A percentile compares a stretch with the other conserved stretches of the same genome.
phyloP scores from a whole-genome alignment of 2,797 vertebrate species.

The Fundulus diaphanus region DNA sequence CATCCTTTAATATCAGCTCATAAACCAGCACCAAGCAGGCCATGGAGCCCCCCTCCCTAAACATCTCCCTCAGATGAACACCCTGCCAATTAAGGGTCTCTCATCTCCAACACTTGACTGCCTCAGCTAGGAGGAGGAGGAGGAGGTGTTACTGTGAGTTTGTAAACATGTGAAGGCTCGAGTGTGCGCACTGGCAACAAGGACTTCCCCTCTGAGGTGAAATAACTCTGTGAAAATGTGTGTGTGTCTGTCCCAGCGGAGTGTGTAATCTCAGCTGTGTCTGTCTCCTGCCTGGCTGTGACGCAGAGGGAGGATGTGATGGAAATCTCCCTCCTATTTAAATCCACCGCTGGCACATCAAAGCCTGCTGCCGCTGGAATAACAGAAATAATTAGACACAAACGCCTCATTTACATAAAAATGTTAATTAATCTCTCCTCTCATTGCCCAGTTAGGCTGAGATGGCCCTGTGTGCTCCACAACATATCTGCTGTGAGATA shows the following conservation, averaged over 20 bases:
- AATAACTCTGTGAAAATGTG: conserved; percentile 42
- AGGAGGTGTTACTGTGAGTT: conserved; percentile 32
- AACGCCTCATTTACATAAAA: conserved; percentile 97
- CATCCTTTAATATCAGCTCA: conserved; percentile 78
- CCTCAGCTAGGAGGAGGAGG: conserved; percentile 22
- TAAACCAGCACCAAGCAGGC: conserved; percentile 79
- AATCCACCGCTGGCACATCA: conserved; percentile 98
- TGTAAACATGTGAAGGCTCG: conserved; percentile 47
- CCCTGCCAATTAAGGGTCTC: conserved; percentile 65
- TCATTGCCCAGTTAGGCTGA: conserved; percentile 76
- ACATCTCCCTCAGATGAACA: conserved; percentile 54
- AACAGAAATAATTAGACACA: conserved; percentile 86
- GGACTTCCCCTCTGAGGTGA: conserved; percentile 61
- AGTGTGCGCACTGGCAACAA: conserved; percentile 47
- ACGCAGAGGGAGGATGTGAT: conserved; percentile 93
- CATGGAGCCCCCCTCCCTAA: conserved; percentile 41
- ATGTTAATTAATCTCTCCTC: conserved; percentile 96
- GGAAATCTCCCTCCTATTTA: conserved; percentile 97
- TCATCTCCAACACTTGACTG: conserved; percentile 60
- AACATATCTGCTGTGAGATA: conserved; percentile 43
- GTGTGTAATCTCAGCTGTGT: conserved; percentile 82
- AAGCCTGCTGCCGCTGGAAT: conserved; percentile 87
- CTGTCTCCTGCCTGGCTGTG: conserved; percentile 92
- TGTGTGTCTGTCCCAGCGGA: conserved; percentile 58
- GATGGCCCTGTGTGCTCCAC: conserved; percentile 28